Base-by-base conservation (phyloP, 2,797 vertebrate genomes). In the Okamejei kenojei region DNA sequence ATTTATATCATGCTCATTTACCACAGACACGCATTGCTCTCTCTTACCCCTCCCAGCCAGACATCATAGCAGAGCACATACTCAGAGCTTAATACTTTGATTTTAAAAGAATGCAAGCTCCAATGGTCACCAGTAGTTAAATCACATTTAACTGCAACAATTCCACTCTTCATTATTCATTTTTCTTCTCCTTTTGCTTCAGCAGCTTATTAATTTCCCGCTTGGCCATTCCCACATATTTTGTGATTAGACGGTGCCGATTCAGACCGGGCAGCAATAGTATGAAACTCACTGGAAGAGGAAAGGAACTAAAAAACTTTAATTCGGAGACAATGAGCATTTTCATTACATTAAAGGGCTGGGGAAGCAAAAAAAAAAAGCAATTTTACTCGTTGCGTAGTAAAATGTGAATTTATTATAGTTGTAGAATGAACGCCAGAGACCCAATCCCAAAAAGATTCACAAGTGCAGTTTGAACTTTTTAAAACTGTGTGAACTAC, bases 111-210 rank as follows among this genome's bases (percentile, higher is more conserved):
- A 26, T 92, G 71, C 23, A 38, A 92, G 38, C 88, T 92, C 81
- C 54, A 84, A 91, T 23, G 23, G 61, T 54, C 68, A 92, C 38
- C 38, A 76, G 90, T 54, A 92, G 26, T 92, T 26, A 92, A 74
- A 76, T 86, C 32, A 74, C 71, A 73, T 91, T 91, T 45, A 76
- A 92, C 71, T 54, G 9, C 21, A 38, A 73, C 9, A 91, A 91
- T 45, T 91, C 71, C 90, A 92, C 19, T 54, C 63, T 76, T 29
- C 86, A 54, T 96, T 95, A 99, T 94, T 99, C 98, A 7, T 97
- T 99, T 96, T 99, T 99, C 97, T 99, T 99, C 95, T 99, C 99
- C 95, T 99, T 99, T 95, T 99, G 98, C 96, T 99, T 99, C 63
- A 99, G 96, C 94, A 99, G 97, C 90, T 99, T 99, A 97, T 99